Conservation (phyloP, 2,888 invertebrate species). For the Synergus umbraculus region DNA sequence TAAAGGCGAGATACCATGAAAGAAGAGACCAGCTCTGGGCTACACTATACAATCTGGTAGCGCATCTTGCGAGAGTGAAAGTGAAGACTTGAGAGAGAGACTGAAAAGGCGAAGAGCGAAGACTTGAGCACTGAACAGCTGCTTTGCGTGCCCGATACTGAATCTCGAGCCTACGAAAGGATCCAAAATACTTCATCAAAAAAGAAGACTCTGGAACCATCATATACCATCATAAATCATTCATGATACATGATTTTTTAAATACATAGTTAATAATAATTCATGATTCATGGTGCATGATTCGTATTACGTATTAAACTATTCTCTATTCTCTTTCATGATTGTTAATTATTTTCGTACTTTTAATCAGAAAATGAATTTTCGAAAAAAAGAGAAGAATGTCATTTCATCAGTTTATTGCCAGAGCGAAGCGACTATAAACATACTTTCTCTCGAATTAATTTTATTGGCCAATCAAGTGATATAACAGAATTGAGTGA, state of each 20-base stretch:
- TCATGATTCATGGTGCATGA: not conserved
- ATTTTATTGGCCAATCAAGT: conserved; percentile 2
- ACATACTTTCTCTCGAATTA: conserved; percentile 4
- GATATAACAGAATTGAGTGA: conserved; percentile 17
- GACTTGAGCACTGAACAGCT: conserved; percentile 11
- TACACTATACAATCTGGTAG: conserved; percentile 60
- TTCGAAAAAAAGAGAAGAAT: too few relatives aligned
- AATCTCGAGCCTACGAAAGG: not conserved
- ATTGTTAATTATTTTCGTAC: not conserved
- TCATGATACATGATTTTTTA: not conserved
- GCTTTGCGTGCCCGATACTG: conserved; percentile 24
- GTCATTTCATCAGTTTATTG: not conserved
- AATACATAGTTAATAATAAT: not conserved
- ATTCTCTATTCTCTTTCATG: not conserved
- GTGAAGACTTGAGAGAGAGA: conserved; percentile 56
- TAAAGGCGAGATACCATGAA: conserved; percentile 42
- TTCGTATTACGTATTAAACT: not conserved
- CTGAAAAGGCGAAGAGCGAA: not conserved
- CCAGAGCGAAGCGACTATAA: too few relatives aligned
- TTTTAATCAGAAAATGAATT: not conserved
- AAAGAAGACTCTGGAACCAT: not conserved
- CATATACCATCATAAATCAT: not conserved
- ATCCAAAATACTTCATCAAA: not conserved
- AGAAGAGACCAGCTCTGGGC: conserved; percentile 50
- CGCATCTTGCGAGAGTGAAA: conserved; percentile 67